Percentiles rank a stretch among this genome's conserved stretches.
Evolutionary conservation across 2,888 invertebrate species (phyloP).

Genomic region (Phaonia tiefii): DNA sequence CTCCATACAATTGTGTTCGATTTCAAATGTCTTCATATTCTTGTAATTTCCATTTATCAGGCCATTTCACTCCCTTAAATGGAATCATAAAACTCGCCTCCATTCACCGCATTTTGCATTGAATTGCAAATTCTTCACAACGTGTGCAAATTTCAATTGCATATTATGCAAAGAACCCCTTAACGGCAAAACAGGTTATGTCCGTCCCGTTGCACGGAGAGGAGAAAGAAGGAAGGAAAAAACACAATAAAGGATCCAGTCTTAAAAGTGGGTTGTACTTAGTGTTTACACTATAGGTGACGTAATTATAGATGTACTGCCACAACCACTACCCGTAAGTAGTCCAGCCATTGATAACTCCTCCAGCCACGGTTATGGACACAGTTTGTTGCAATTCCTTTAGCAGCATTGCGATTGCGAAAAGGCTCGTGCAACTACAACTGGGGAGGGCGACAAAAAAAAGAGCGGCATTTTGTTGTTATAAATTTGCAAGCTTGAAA

Average conservation of each 20-base stretch:
- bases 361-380: neutral
- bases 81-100: constrained; percentile 20
- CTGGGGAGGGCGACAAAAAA: neutral
- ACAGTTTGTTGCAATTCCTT: neutral
- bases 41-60: too few species aligned
- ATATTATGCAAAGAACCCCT: constrained; percentile 24
- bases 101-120: neutral
- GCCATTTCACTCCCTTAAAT: neutral
- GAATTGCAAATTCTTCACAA: neutral
- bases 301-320: constrained; percentile 69
- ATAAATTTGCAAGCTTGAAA: constrained; percentile 40
- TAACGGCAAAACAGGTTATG: constrained; percentile 17
- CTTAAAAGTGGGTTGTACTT: constrained; percentile 65
- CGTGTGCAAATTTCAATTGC: constrained; percentile 27
- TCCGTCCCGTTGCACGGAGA: neutral
- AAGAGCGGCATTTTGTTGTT: constrained; percentile 37
- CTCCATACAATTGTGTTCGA: neutral
- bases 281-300: constrained; percentile 68
- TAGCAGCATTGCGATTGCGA: neutral
- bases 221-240: neutral
- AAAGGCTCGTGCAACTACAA: neutral
- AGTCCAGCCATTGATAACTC: neutral
- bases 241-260: neutral
- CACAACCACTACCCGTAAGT: constrained; percentile 53
- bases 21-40: neutral